Evolutionary conservation across 2,113 vertebrate species (phyloP).

Genomic region (Pandion haliaetus): DNA sequence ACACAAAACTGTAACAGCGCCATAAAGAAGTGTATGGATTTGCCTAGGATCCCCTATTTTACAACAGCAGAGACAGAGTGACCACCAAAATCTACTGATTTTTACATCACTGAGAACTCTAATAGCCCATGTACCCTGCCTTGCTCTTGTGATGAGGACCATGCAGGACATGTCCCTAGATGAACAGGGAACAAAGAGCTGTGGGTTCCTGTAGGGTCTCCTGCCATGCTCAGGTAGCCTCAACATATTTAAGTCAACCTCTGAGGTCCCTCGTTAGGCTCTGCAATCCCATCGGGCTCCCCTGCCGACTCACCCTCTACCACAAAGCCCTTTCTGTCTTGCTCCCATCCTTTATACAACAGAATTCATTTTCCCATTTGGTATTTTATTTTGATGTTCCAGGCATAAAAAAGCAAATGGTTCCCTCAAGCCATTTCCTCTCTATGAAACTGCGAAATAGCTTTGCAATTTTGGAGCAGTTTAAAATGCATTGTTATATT

Average conservation of each 20-base stretch:
- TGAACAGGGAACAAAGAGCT: background rate
- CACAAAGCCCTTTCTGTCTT: background rate
- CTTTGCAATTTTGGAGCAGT: slow-evolving; percentile 73
- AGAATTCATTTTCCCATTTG: slow-evolving; percentile 69
- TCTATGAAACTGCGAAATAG: slow-evolving; percentile 73
- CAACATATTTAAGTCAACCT: background rate
- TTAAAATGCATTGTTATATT: slow-evolving; percentile 76
- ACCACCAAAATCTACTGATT: background rate
- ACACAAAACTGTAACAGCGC: background rate
- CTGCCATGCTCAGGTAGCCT: background rate
- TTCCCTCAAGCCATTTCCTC: slow-evolving; percentile 75
- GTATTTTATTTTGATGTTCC: slow-evolving; percentile 77
- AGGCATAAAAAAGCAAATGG: slow-evolving; percentile 73
- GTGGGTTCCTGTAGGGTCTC: background rate
- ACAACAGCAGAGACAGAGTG: background rate
- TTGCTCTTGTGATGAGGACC: background rate
- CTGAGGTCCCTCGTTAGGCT: background rate
- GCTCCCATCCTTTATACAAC: background rate
- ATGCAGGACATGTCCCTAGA: background rate
- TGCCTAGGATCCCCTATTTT: background rate
- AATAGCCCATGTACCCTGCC: background rate
- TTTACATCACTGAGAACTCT: background rate
- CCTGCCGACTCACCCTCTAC: background rate
- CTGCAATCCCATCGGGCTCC: background rate
- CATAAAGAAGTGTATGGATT: background rate